Evolutionary conservation across 2,888 invertebrate genomes (phyloP).

Genomic region (Hypomecis atomaria): DNA sequence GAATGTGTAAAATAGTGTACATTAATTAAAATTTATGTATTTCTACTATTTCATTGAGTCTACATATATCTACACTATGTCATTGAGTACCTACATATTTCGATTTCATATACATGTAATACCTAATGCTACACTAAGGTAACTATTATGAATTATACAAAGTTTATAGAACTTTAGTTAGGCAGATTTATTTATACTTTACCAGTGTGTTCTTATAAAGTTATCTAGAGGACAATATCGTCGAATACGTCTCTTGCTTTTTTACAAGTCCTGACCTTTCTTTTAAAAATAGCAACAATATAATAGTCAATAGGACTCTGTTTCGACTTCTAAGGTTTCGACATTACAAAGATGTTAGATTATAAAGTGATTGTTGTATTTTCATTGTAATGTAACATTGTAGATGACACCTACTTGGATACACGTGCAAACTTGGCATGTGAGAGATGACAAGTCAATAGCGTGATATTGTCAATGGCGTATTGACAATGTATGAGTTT

Average conservation of each 20-base stretch:
- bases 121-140: no score
- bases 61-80: no score
- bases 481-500: slow-evolving; percentile 14
- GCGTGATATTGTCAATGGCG: background rate
- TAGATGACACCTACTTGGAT: background rate
- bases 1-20: no score
- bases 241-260: background rate
- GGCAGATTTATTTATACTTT: no score
- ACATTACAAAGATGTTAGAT: slow-evolving; percentile 13
- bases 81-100: no score
- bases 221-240: background rate
- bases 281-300: slow-evolving; percentile 19
- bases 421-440: slow-evolving; percentile 19
- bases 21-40: no score
- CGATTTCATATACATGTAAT: no score
- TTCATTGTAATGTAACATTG: slow-evolving; percentile 21
- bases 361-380: slow-evolving; percentile 18
- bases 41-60: no score
- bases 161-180: no score
- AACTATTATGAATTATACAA: no score
- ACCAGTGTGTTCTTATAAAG: no score
- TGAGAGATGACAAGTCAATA: slow-evolving; percentile 15
- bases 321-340: no score
- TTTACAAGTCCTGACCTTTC: slow-evolving; percentile 14
- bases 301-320: slow-evolving; percentile 20